Base-by-base conservation (phyloP, 2,888 invertebrate genomes). In the Napeogenes inachia region DNA sequence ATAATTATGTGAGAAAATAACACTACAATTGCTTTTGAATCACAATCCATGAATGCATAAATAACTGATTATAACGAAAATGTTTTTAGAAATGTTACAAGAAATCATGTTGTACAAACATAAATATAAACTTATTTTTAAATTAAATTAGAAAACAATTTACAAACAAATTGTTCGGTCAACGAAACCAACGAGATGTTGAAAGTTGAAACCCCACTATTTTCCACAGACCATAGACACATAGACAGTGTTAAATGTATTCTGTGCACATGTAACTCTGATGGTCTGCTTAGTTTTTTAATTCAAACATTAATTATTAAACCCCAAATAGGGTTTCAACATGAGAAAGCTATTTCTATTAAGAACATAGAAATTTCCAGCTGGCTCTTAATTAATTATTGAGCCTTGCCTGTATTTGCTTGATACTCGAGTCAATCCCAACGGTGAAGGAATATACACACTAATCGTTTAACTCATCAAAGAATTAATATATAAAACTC, bases 1-100 rank as follows among this genome's bases (percentile, higher is more conserved):
- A 89, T 89, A 89, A 88, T 91, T 89, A 90, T 86, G 84, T 88
- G 88, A 85, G 89, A 89, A 89, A 88, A 88, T 89, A 88, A 82
- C 83, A 84, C 89, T 83, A 82, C 71, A 84, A 84, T 84, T 87
- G 86, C 87, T 87, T 85, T 71, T 73, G 76, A 76, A 84, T 89
- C 87, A 88, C 85, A 85, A 84, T 74, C 78, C 77, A 78, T 80
- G 77, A 70, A 75, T 73, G 63, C 73, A 76, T 71, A 72, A 76
- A 70, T 70, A 70, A 74, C 70, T 71, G 74, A 76, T 75, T 73
- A 74, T 69, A 71, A 66, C 68, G 73, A 68, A 68, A 74, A 73
- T 75, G 74, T 71, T 74, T 72, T 74, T 74, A 69, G 72, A 71
- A 70, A 76, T 67, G 70, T 73, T 73, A 75, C 70, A 77, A 69